Evolutionary conservation across 2,797 vertebrate genomes (phyloP).

Genomic region (Sebastes alutus): DNA sequence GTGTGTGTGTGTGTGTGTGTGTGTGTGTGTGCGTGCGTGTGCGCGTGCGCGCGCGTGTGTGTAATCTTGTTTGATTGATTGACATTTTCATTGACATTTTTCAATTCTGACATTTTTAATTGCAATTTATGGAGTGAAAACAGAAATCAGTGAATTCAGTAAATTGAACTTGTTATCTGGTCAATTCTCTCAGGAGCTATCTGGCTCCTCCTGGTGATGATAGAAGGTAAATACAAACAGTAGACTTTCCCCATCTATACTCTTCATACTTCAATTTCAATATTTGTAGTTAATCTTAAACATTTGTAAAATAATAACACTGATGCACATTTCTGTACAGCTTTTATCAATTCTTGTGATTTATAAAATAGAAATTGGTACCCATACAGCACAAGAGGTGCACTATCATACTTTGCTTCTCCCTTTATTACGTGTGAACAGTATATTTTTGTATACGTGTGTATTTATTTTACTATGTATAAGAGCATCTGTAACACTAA

Average conservation of each 20-base stretch:
- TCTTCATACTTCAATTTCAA: not conserved
- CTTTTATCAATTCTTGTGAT: not conserved
- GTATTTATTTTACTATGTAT: not conserved
- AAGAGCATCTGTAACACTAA: not conserved
- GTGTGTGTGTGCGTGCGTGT: rapidly evolving
- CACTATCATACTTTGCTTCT: not conserved
- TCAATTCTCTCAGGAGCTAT: not conserved
- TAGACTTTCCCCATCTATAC: not conserved
- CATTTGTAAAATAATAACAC: not conserved
- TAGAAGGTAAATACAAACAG: slow-evolving; percentile 2
- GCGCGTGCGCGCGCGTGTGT: rapidly evolving
- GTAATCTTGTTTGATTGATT: not conserved
- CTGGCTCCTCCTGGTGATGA: slow-evolving; percentile 44
- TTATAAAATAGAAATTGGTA: too few species aligned
- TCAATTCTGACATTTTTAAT: too few species aligned
- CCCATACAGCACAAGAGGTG: too few species aligned
- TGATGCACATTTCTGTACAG: not conserved
- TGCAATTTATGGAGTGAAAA: not conserved
- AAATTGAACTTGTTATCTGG: not conserved
- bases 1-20: too few species aligned
- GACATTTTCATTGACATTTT: too few species aligned
- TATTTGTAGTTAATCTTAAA: not conserved
- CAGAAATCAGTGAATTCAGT: not conserved
- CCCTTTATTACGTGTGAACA: not conserved
- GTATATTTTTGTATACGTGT: not conserved